Evolutionary conservation across 1,140 invertebrate species (phyloP).

Genomic region (Dinoponera quadriceps): DNA sequence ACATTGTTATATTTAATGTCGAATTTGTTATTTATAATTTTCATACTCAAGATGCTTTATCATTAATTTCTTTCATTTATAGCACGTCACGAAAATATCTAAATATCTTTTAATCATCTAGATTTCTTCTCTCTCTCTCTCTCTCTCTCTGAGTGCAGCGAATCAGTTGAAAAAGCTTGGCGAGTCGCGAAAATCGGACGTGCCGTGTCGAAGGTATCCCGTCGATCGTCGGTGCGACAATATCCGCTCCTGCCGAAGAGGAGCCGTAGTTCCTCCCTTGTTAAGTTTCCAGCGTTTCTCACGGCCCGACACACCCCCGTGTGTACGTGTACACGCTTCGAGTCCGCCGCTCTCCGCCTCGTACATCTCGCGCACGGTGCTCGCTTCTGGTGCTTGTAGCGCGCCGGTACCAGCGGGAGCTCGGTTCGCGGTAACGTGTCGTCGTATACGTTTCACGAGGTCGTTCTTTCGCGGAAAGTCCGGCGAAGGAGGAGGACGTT

Average conservation of each 20-base stretch:
- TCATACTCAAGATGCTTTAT: no score
- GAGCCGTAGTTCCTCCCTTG: background rate
- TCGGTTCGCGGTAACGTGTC: constrained; percentile 60
- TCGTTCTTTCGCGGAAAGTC: constrained; percentile 63
- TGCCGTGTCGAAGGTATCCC: no score
- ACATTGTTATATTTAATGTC: no score
- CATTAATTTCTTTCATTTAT: no score
- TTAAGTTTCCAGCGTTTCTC: constrained; percentile 19
- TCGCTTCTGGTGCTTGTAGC: constrained; percentile 57
- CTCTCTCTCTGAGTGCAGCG: no score
- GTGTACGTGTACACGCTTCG: constrained; percentile 39
- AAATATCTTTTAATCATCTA: no score
- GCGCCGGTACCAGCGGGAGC: constrained; percentile 50
- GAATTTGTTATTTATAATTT: no score
- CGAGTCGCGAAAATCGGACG: no score
- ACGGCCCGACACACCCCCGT: constrained; percentile 2
- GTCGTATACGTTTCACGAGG: constrained; percentile 61
- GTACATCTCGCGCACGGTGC: constrained; percentile 49
- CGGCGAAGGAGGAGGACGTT: background rate
- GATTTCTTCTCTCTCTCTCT: no score
- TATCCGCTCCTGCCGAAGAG: background rate
- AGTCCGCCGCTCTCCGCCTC: constrained; percentile 27
- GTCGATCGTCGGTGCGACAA: background rate
- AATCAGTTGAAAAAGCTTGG: no score
- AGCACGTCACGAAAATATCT: no score